Conservation (phyloP, 1,140 invertebrate genomes). For the Tachypleus tridentatus region DNA sequence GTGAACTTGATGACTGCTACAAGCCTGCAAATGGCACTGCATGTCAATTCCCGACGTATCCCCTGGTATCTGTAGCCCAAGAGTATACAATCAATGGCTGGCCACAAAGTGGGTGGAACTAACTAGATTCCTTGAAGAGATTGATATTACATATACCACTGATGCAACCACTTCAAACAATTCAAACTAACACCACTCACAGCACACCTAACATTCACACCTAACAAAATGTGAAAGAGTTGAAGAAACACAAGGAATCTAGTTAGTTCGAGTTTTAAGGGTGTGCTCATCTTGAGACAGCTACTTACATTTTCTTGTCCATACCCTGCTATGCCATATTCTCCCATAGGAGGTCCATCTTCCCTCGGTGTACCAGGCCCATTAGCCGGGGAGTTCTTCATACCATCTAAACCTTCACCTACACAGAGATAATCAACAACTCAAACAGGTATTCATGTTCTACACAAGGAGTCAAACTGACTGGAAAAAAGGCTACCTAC, state of each 20-base stretch:
- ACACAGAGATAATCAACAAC: constrained; percentile 6
- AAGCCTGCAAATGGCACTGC: constrained; percentile 1
- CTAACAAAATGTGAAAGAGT: too few species aligned
- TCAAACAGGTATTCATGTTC: too few species aligned
- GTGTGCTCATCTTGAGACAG: background rate
- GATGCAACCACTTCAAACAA: too few species aligned
- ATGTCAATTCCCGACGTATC: constrained; percentile 2
- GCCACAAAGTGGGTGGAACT: too few species aligned
- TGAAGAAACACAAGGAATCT: too few species aligned
- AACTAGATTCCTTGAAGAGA: too few species aligned
- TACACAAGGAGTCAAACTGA: too few species aligned
- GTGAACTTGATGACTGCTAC: constrained; percentile 1
- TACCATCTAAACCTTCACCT: constrained; percentile 78
- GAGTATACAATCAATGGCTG: too few species aligned
- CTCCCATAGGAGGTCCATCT: constrained; percentile 88
- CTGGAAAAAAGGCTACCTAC: too few species aligned
- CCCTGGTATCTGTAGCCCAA: background rate
- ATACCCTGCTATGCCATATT: constrained; percentile 82
- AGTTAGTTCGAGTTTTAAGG: background rate
- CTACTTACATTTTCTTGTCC: constrained; percentile 59
- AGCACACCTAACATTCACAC: too few species aligned
- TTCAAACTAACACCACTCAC: too few species aligned
- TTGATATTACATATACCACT: too few species aligned
- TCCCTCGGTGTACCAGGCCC: constrained; percentile 87
- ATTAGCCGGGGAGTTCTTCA: constrained; percentile 93